Evolutionary conservation across 1,140 invertebrate species (phyloP), one percentile per base, ranked within the genome.

Genomic region (Hyphantria cunea): DNA sequence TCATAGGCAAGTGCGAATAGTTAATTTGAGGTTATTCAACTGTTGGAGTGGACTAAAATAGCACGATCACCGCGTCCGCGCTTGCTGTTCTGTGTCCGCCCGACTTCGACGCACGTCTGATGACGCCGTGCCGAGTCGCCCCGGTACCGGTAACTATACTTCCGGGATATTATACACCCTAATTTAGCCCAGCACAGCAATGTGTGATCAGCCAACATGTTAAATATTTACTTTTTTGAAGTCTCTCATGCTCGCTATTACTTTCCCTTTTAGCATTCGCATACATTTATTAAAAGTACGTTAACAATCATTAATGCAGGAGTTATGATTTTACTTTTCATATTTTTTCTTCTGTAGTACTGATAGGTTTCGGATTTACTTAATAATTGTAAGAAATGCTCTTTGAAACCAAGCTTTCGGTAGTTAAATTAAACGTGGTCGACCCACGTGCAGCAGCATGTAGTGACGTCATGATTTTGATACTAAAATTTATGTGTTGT

Each of bases 1-100:
- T 80, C 68, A 72, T 81, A 82, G 78, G 81, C 80, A 82, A 86
- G 77, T 88, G 86, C 85, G 83, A 88, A 90, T 90, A 90, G 80
- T 82, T 88, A 82, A 90, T 90, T 86, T 82, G 86, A 86, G 86
- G 86, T 89, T 86, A 88, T 88, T 89, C 85, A 90, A 90, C 86
- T 86, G 84, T 74, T 85, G 76, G 17, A 66, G 73, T 81, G 76
- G 56, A 81, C 85, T 75, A 70, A 89, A 89, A 89, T 89, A 89
- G 86, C 72, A 71, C 82, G 82, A 84, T 86, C 81, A 64, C 69
- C 76, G 72, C 73, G 77, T 70, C 65, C 55, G 80, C 76, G 75
- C 75, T 76, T 76, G 70, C 49, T 68, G 72, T 59, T 59, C 67
- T 53, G 50, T 63, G 62, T 64, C 68, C 65, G 58, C 64, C 32